Evolutionary conservation across 2,113 vertebrate species (phyloP).

Genomic region (Nanger granti): DNA sequence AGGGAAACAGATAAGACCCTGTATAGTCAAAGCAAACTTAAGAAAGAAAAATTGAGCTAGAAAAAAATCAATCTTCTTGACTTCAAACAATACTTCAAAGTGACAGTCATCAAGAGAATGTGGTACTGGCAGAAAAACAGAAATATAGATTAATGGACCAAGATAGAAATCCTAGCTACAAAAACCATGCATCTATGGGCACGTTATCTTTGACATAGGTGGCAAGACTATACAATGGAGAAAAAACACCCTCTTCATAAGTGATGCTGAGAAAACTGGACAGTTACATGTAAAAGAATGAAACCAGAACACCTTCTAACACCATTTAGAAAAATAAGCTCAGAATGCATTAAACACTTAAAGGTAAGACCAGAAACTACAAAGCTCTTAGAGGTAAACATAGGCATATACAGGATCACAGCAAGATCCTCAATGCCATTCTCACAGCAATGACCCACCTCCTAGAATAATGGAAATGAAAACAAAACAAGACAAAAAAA

Average conservation of each 20-base stretch:
- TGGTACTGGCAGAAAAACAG: neutral
- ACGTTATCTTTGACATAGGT: neutral
- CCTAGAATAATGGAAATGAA: neutral
- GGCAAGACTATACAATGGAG: neutral
- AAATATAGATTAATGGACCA: neutral
- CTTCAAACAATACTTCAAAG: neutral
- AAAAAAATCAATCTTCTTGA: neutral
- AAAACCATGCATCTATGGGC: neutral
- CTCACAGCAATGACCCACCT: neutral
- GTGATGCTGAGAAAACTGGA: neutral
- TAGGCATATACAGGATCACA: neutral
- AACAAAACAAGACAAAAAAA: neutral
- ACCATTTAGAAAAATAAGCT: neutral
- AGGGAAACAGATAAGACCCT: neutral
- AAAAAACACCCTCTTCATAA: neutral
- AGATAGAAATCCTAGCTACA: neutral
- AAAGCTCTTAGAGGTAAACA: neutral
- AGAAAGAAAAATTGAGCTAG: neutral
- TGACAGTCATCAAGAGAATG: neutral
- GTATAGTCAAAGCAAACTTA: neutral
- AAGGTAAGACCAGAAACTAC: neutral
- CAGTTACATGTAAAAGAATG: neutral
- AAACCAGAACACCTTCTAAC: neutral
- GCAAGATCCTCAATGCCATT: neutral
- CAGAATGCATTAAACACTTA: neutral